Evolutionary conservation across 1,140 invertebrate species (phyloP).

Genomic region (Drosophila rhopaloa): DNA sequence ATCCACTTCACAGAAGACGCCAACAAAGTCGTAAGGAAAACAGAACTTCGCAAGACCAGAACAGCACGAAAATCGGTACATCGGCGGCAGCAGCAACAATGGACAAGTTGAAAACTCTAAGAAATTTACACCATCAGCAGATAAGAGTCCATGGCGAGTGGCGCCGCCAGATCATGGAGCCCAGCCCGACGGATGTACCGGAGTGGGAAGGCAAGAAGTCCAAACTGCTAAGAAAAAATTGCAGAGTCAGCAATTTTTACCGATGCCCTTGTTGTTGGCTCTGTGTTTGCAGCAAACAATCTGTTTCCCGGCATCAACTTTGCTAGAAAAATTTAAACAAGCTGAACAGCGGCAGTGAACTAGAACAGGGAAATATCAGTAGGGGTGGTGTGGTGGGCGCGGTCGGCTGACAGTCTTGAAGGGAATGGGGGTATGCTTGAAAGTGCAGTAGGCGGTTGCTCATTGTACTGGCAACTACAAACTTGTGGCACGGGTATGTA

Average conservation of each 20-base stretch:
- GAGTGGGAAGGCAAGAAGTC: slow-evolving; percentile 51
- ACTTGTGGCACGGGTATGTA: slow-evolving; percentile 57
- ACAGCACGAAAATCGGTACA: background rate
- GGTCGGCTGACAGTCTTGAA: background rate
- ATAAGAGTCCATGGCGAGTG: slow-evolving; percentile 63
- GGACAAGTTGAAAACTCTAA: slow-evolving; percentile 74
- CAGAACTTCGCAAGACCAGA: slow-evolving; percentile 36
- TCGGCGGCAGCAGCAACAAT: slow-evolving; percentile 45
- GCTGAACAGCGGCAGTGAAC: slow-evolving; percentile 59
- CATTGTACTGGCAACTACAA: slow-evolving; percentile 19
- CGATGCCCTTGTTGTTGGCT: slow-evolving; percentile 8
- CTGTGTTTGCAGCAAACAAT: slow-evolving; percentile 73
- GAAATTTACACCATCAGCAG: slow-evolving; percentile 83
- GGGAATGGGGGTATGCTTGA: background rate
- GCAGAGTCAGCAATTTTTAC: slow-evolving; percentile 66
- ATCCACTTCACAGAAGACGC: slow-evolving; percentile 6
- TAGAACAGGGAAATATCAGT: slow-evolving; percentile 56
- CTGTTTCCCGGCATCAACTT: slow-evolving; percentile 72
- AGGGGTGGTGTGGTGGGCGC: background rate
- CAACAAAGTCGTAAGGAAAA: slow-evolving; percentile 32
- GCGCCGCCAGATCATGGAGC: slow-evolving; percentile 50
- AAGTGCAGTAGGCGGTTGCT: slow-evolving; percentile 35
- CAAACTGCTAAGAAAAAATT: slow-evolving; percentile 76
- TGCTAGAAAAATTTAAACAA: slow-evolving; percentile 73
- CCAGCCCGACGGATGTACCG: slow-evolving; percentile 10